Evolutionary conservation across 2,113 vertebrate genomes (phyloP), one percentile per base, ranked within the genome.

Genomic region (Loxodonta africana): DNA sequence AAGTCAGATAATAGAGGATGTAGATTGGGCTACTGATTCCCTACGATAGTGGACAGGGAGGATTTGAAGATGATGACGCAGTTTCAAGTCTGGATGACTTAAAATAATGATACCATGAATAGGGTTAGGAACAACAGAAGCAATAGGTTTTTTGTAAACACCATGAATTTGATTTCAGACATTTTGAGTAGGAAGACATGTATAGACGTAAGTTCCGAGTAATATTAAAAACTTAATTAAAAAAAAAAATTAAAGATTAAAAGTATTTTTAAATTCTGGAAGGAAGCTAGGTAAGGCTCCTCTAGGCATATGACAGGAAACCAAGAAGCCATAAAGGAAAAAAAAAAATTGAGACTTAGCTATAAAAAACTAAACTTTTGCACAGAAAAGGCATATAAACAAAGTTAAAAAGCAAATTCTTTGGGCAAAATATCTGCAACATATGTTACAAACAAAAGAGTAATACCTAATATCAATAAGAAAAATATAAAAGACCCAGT

Each of bases 201-300:
- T 73, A 90, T 57, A 88, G 63, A 80, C 57, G 76, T 62, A 85
- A 84, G 92, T 92, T 89, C 37, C 51, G 73, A 65, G 73, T 71
- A 92, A 37, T 46, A 83, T 78, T 48, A 90, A 90, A 83, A n/a
- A 53, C 12, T 6, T 76, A 95, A 60, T 65, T 12, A 53, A 7
- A 53, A 53, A 12, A 12, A 53, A 53, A 76, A 37, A 37, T 88
- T 83, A n/a, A 95, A 78, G 53, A 86, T 69, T 85, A 86, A 74
- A 60, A 88, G 88, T 81, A 74, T 90, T 86, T 91, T 86, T 46
- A 67, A 86, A 84, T 93, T 95, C 30, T 84, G 30, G 15, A n/a
- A 78, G 53, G 25, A 73, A 14, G 80, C 37, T 62, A 88, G n/a
- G 28, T 63, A 88, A 88, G 48, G 14, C 80, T 74, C 48, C 51